Conservation (phyloP, 2,113 vertebrate genomes). For the Urocynchramus pylzowi region DNA sequence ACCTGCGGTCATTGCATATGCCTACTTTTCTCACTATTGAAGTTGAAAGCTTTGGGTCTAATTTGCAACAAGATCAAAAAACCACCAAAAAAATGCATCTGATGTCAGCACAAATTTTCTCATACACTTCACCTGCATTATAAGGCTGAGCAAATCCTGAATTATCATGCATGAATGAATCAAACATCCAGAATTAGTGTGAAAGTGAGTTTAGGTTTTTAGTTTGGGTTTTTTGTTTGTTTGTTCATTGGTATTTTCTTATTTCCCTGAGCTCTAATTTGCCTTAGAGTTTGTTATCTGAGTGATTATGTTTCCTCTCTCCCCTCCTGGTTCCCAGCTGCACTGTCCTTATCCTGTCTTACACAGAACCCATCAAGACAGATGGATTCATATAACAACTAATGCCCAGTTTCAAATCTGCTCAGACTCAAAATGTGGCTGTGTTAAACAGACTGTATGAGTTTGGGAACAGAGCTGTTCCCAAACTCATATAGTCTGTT, state of each 20-base stretch:
- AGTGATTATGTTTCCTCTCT: not conserved
- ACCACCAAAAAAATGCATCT: not conserved
- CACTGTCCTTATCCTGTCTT: not conserved
- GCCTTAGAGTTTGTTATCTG: not conserved
- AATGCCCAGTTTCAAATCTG: not conserved
- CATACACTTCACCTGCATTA: not conserved
- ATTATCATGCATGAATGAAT: not conserved
- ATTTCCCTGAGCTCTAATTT: not conserved
- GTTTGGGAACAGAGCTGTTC: not conserved
- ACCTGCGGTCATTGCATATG: not conserved
- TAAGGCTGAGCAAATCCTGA: not conserved
- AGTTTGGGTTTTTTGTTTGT: not conserved
- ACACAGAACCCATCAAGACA: not conserved
- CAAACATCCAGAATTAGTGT: not conserved
- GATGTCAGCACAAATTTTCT: not conserved
- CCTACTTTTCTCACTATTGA: not conserved
- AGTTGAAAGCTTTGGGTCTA: not conserved
- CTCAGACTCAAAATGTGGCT: not conserved
- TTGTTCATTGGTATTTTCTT: not conserved
- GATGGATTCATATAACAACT: not conserved
- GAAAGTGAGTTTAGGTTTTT: not conserved
- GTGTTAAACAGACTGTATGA: too few relatives aligned
- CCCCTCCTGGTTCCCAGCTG: not conserved
- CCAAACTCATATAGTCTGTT: not conserved
- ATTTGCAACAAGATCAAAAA: not conserved